Conservation (phyloP, 2,888 invertebrate genomes). For the Chalcis sispes region DNA sequence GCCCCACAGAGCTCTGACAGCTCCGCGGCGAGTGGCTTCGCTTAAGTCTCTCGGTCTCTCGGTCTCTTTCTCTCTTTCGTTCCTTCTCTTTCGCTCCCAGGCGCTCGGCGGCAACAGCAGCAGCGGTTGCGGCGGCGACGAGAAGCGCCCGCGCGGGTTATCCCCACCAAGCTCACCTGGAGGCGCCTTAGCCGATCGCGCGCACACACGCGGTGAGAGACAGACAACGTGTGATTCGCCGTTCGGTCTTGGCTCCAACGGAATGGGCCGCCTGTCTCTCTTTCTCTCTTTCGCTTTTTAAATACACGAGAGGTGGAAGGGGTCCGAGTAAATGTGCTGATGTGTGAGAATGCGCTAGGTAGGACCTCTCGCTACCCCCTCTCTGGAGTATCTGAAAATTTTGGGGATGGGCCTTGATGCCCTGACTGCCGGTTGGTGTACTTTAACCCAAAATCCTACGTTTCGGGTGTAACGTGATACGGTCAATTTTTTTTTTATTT, state of each 20-base stretch:
- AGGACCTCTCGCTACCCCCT: neutral
- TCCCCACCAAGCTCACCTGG: slow-evolving; percentile 68
- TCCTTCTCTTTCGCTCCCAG: neutral
- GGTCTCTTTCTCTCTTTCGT: slow-evolving; percentile 30
- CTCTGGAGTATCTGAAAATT: neutral
- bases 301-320: neutral
- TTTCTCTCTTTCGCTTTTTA: slow-evolving; percentile 3
- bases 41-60: slow-evolving; percentile 72
- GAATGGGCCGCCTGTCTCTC: slow-evolving; percentile 67
- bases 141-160: slow-evolving; percentile 64
- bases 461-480: too few species aligned
- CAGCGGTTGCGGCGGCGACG: slow-evolving; percentile 8
- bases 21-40: slow-evolving; percentile 76
- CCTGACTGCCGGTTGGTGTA: neutral
- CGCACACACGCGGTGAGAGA: neutral
- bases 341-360: too few species aligned
- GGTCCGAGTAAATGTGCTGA: too few species aligned
- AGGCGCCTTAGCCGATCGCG: slow-evolving; percentile 19
- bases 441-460: too few species aligned
- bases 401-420: slow-evolving; percentile 7
- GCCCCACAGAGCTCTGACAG: slow-evolving; percentile 77
- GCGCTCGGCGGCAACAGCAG: too few species aligned
- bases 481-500: too few species aligned
- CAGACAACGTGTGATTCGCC: slow-evolving; percentile 37
- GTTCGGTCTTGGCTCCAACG: slow-evolving; percentile 64